Evolutionary conservation across 2,888 invertebrate genomes (phyloP), one percentile per base, ranked within the genome.

Genomic region (Trissolcus japonicus): DNA sequence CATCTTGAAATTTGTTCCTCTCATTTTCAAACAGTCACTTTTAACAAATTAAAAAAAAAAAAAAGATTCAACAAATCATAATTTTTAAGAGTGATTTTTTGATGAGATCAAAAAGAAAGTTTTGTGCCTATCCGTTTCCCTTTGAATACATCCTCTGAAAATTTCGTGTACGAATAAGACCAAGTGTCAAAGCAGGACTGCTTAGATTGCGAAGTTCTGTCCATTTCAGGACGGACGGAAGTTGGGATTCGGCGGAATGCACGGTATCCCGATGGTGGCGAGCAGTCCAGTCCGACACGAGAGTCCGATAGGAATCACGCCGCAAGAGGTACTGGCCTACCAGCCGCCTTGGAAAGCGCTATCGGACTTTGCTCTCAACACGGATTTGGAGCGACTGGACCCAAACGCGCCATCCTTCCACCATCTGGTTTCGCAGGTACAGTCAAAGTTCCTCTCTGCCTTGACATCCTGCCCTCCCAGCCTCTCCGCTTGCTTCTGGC

Each of bases 271-370:
- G 17, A 95, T 99, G 94, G 97, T 99, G 78, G 99, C 99, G 53
- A 96, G 97, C 51, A 97, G 98, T 82, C 96, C 96, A 40, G 96
- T 96, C 76, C 92, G 96, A 56, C 96, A 96, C 90, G 96, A 96
- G 90, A 95, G 96, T 73, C 95, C 95, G 1, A 91, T 95, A 73
- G 95, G 96, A 71, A 93, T 96, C 88, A 95, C 96, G 86, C 94
- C 96, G 43, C 92, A 98, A 73, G 98, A 98, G 90, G 94, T 95
- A 40, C 94, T 94, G 83, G 96, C 97, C 80, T 99, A 98, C 92
- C 98, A 98, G 90, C 98, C 97, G 66, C 97, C 96, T 48, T 98
- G 98, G 98, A 98, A 98, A 91, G 97, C 98, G 78, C 93, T 98
- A 65, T 95, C 95, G 66, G 98, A 98, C 90, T 98, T 98, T 91